These are phyloP conservation scores for Morus bassanus DNA, from an alignment of 2,797 vertebrate species.

Conservation along the genomic window DNA sequence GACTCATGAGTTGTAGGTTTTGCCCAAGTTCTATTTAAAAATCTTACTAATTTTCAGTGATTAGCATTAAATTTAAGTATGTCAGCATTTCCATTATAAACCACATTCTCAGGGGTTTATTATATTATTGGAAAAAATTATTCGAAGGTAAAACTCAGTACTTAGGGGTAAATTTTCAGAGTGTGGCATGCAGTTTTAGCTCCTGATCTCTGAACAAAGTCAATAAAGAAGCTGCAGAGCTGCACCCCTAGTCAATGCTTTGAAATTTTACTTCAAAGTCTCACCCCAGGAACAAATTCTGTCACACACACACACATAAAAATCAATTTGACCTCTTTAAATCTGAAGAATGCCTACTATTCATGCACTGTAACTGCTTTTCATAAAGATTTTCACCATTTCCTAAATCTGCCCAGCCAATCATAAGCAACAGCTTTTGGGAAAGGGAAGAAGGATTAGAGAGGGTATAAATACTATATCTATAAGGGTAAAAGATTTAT, in stretches of 20 bases:
- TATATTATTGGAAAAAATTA: constrained; percentile 62
- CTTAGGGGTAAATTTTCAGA: constrained; percentile 69
- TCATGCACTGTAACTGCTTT: neutral
- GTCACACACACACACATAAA: constrained; percentile 18
- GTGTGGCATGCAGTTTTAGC: constrained; percentile 33
- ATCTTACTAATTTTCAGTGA: constrained; percentile 50
- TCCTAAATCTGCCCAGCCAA: neutral
- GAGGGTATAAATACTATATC: neutral
- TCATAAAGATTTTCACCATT: neutral
- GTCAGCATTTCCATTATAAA: constrained; percentile 61
- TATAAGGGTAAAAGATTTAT: neutral
- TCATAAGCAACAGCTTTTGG: neutral
- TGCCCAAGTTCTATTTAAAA: constrained; percentile 38
- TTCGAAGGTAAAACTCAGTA: constrained; percentile 61
- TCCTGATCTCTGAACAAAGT: constrained; percentile 61
- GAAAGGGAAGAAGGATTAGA: neutral
- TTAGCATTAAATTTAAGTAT: constrained; percentile 65
- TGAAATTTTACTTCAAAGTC: constrained; percentile 72
- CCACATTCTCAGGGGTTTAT: constrained; percentile 55
- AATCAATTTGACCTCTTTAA: constrained; percentile 66
- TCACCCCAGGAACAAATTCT: constrained; percentile 65
- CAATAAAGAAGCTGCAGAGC: constrained; percentile 52
- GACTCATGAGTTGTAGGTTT: constrained; percentile 37
- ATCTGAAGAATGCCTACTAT: constrained; percentile 28
- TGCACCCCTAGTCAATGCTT: constrained; percentile 63